Evolutionary conservation across 2,113 vertebrate genomes (phyloP), one percentile per base, ranked within the genome.

Genomic region (Thunnus maccoyii): DNA sequence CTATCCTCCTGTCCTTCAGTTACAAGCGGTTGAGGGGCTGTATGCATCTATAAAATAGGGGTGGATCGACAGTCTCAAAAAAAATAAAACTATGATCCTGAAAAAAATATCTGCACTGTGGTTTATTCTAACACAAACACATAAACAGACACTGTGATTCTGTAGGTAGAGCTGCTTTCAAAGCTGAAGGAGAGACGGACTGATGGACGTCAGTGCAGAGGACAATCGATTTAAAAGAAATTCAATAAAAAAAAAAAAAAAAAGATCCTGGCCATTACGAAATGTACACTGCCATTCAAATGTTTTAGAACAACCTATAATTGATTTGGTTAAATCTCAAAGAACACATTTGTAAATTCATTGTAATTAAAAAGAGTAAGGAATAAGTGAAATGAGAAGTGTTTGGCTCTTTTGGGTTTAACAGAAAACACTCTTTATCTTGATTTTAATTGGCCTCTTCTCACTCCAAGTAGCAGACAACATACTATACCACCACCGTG

Each of bases 201-300:
- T 50, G 36, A 36, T 66, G 68, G 56, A 72, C 4, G 2, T 86
- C 86, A 89, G 89, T 93, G 90, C 86, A 90, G 81, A 77, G 20
- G 67, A 91, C 25, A 89, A 91, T 86, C 54, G 56, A 47, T 65
- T 79, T 60, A 84, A 87, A 91, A 77, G 14, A 76, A 89, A 73
- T 56, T 36, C 15, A 17, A 70, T 48, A 17, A 9, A 41, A 41
- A 0, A 44, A 41, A 51, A 61, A 69, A 80, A 84, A 84, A 69
- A 78, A 51, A 44, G 9, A 76, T 65, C 22, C 65, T 41, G n/a
- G 76, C 69, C 41, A 77, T 67, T 67, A 20, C 7, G 8, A 74
- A 63, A 68, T 17, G 13, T 73, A 74, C 61, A 76, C 72, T 83
- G 78, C 63, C 63, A 78, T 48, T 83, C 47, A 56, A 67, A 66